phyloP scores from a whole-genome alignment of 2,888 invertebrate genomes.

The Syrphus vitripennis region DNA sequence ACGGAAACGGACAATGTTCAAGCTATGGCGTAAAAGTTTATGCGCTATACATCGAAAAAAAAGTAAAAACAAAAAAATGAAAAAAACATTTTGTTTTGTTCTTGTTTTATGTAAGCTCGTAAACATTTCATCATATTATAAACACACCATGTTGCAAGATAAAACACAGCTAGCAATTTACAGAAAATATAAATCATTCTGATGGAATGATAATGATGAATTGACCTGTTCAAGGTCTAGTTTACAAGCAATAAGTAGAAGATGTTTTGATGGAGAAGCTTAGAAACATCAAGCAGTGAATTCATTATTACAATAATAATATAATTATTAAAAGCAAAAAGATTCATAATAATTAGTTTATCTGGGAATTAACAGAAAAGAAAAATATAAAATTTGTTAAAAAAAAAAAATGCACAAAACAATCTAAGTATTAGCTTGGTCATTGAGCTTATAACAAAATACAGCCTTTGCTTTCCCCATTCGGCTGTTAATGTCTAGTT shows the following conservation, averaged over 20 bases:
- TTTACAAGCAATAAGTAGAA: not conserved
- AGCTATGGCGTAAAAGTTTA: slow-evolving; percentile 1
- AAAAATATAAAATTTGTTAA: no score
- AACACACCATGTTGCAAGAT: not conserved
- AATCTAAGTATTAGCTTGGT: no score
- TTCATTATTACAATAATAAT: not conserved
- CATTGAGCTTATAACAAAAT: no score
- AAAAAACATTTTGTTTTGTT: not conserved
- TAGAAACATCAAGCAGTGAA: not conserved
- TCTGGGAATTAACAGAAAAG: not conserved
- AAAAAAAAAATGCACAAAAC: no score
- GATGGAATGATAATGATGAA: slow-evolving; percentile 11
- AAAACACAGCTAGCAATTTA: not conserved
- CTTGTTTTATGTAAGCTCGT: slow-evolving; percentile 1
- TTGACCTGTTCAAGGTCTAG: not conserved
- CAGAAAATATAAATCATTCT: not conserved
- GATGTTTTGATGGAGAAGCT: not conserved
- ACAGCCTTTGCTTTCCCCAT: no score
- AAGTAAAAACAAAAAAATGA: not conserved
- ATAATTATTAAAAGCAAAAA: not conserved
- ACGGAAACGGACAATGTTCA: not conserved
- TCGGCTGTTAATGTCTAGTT: no score
- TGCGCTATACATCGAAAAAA: not conserved
- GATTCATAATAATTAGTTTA: not conserved
- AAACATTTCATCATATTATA: not conserved